Evolutionary conservation across 2,113 vertebrate species (phyloP), one percentile per base, ranked within the genome.

Genomic region (Cynoglossus semilaevis): DNA sequence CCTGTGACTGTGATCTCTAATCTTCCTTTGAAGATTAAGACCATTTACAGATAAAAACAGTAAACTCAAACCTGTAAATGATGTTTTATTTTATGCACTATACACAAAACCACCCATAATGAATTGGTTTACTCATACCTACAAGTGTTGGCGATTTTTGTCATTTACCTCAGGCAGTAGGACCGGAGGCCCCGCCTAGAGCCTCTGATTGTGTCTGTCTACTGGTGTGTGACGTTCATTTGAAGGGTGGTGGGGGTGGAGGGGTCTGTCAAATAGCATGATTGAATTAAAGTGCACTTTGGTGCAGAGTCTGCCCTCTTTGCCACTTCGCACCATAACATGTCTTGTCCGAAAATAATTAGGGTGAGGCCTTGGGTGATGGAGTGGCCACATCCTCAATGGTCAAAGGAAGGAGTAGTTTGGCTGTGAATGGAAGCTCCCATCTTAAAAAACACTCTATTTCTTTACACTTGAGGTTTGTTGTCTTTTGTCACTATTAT

Each of bases 401-500:
- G 84, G 85, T 86, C 87, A 87, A 91, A 85, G 72, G 86, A 71
- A 80, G 80, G 80, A 90, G 89, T 81, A 85, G 87, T 76, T 75
- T 65, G 67, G 60, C 47, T 41, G 58, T 91, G 90, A 91, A 91
- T 90, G 76, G 76, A 84, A 83, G 84, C 74, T 83, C 82, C 80
- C 74, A 86, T 88, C 83, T 86, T 79, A 82, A 88, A 89, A 85
- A 89, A 90, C 86, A 86, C 86, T 89, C 88, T 89, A 88, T 89
- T 90, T 91, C 84, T 86, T 86, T 84, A 87, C 87, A 89, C 92
- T 91, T 88, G 88, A 91, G 86, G 83, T 89, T 92, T 92, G 90
- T 92, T 92, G 88, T 91, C 86, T 90, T 92, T 91, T 92, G 88
- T 92, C 85, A 84, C 74, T 72, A 88, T 88, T 90, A 87, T 86